A percentile compares a stretch with the other conserved stretches of the same genome.
These are phyloP conservation scores for Podarcis lilfordi DNA, from an alignment of 2,797 vertebrate genomes.

Conservation along the genomic window DNA sequence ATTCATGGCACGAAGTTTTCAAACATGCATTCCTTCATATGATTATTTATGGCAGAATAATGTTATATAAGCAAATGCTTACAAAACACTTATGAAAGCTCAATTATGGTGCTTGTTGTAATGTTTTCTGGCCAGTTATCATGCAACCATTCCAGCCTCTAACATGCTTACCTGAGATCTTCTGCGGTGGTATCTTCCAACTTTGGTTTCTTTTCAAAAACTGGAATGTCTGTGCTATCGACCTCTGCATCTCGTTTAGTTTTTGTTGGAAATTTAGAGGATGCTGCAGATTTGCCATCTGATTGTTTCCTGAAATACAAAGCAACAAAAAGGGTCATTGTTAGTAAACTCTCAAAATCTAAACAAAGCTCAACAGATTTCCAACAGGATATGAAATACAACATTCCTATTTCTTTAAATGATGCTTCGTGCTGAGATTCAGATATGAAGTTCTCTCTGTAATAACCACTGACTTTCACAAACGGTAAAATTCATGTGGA, in stretches of 20 bases:
- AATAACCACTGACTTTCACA: neutral
- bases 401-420: neutral
- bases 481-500: neutral
- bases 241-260: slow-evolving; percentile 83
- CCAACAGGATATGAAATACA: neutral
- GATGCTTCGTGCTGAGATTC: neutral
- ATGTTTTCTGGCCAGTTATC: neutral
- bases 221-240: slow-evolving; percentile 79
- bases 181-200: slow-evolving; percentile 81
- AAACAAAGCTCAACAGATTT: neutral
- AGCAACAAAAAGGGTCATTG: neutral
- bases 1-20: neutral
- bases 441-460: neutral
- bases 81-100: neutral
- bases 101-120: neutral
- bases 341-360: neutral
- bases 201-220: slow-evolving; percentile 87
- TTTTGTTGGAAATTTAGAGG: slow-evolving; percentile 55
- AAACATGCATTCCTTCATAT: neutral
- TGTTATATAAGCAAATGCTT: neutral
- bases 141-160: neutral
- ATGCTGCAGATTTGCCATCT: slow-evolving; percentile 71
- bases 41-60: neutral
- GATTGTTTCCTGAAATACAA: slow-evolving; percentile 76
- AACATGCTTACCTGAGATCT: slow-evolving; percentile 84